Base-by-base conservation (phyloP, 2,113 vertebrate species). In the Pluvianellus socialis region DNA sequence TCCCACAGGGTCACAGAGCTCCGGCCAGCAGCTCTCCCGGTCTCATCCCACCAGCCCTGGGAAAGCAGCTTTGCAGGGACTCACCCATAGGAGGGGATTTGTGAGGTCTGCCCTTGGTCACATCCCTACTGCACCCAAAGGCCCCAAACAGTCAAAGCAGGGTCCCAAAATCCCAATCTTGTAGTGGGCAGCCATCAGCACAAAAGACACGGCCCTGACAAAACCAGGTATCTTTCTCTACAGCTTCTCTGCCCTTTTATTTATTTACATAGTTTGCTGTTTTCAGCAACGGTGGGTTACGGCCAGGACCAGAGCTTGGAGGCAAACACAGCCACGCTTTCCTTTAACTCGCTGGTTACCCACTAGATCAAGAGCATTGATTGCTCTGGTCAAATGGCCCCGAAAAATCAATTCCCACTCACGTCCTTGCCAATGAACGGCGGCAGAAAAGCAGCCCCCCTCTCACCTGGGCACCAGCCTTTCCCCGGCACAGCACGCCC, bases 1-100 rank as follows among this genome's bases (percentile, higher is more conserved):
- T 55, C 30, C 40, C 65, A 53, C 2, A 3, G 40, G 4, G 52
- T 21, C 12, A 5, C 50, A 38, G 50, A 68, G 52, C 49, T 67
- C 44, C 8, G 1, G 24, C 10, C 4, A 4, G 32, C 0, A 1
- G 35, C 26, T 55, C n/a, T 79, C 63, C n/a, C 3, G 1, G 35
- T 73, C 42, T 59, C 53, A 62, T 22, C 33, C 40, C 4, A 3
- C 44, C 32, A 30, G 28, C n/a, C 38, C 17, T n/a, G 9, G 35
- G 61, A 77, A 92, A 68, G 59, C 32, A 49, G 77, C 52, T 84
- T 24, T 68, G 49, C 49, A 50, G 49, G 49, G 49, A 23, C 49
- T 50, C 49, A 13, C 49, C 49, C 49, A 13, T 50, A 50, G 24
- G 49, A 50, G 22, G 49, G n/a, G 23, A 82, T 65, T 49, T 35